Evolutionary conservation across 2,113 vertebrate species (phyloP), one percentile per base, ranked within the genome.

Genomic region (Scopus umbretta): DNA sequence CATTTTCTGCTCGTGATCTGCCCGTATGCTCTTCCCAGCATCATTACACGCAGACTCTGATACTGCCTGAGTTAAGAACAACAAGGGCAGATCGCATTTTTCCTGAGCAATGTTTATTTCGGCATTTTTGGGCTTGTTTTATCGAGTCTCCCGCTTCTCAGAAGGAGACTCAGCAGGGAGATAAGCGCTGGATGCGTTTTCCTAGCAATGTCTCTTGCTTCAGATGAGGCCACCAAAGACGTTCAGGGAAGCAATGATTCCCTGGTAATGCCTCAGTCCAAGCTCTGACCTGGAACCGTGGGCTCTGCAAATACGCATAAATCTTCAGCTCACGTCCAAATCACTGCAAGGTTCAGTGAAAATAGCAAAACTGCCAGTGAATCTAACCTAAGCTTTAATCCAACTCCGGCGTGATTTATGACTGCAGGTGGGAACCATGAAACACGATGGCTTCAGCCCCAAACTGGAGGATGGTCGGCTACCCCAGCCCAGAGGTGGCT

Each of bases 241-340:
- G 96, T 25, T 8, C 1, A 6, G 79, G 95, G 94, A 82, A 94
- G 94, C 80, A 7, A 5, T 0, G 65, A 85, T 84, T 79, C 86
- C 92, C 80, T 45, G 86, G 90, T 72, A 94, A 71, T 1, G 91
- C 88, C 86, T 68, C 43, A 11, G 49, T 91, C 95, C 96, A 29
- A 72, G 96, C 92, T 87, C 88, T 97, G 97, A 97, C 94, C 96
- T 96, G 92, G 96, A 96, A 97, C 94, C 73, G 62, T 25, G 91
- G 94, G 92, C 91, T 97, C 95, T 85, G 91, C 92, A 96, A 94
- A 95, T 9, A 84, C 42, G 10, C 97, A 97, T 96, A 95, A 96
- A 97, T 97, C 95, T 96, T 30, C 88, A 94, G 94, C 95, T 91
- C 92, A 16, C 29, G 85, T 92, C 96, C 96, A 95, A 85, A 94